A percentile compares a stretch with the other conserved stretches of the same genome.
phyloP scores from a whole-genome alignment of 2,888 invertebrate species.

The Tromatobia lineatoria region DNA sequence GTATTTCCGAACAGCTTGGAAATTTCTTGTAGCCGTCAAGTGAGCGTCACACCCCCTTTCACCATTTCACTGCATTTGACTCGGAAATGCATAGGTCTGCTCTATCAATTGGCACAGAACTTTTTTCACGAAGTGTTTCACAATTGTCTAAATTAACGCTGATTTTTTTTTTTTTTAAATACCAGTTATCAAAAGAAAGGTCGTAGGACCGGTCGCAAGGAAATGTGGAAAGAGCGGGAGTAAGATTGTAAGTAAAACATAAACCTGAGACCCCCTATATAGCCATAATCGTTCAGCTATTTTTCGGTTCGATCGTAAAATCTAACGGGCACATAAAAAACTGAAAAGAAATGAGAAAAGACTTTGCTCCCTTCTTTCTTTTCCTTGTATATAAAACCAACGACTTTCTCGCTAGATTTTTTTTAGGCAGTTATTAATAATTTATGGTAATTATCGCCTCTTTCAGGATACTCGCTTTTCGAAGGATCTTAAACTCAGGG shows the following conservation, averaged over 20 bases:
- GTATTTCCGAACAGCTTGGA: not conserved
- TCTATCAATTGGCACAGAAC: not conserved
- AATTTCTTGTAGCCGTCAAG: not conserved
- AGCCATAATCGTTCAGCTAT: constrained; percentile 78
- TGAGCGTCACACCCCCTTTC: not conserved
- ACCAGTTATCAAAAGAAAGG: constrained; percentile 11
- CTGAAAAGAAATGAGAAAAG: constrained; percentile 78
- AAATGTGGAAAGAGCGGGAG: constrained; percentile 47
- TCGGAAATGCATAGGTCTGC: constrained; percentile 1
- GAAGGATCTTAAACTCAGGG: constrained; percentile 80
- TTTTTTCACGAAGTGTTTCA: not conserved
- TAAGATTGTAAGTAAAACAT: constrained; percentile 66
- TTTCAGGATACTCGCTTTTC: constrained; percentile 75
- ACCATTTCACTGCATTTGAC: constrained; percentile 31
- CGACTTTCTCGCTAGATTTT: constrained; percentile 64
- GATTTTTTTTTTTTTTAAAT: constrained; percentile 50
- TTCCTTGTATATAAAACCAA: constrained; percentile 47
- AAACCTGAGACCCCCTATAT: constrained; percentile 70
- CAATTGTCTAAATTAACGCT: not conserved
- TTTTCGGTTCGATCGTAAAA: constrained; percentile 84
- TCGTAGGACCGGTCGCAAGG: constrained; percentile 36
- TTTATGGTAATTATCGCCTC: constrained; percentile 84
- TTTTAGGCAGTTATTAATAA: constrained; percentile 81
- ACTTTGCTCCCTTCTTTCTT: constrained; percentile 17
- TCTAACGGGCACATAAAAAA: constrained; percentile 84